Evolutionary conservation across 1,140 invertebrate species (phyloP).

Genomic region (Aradophagus sp.): DNA sequence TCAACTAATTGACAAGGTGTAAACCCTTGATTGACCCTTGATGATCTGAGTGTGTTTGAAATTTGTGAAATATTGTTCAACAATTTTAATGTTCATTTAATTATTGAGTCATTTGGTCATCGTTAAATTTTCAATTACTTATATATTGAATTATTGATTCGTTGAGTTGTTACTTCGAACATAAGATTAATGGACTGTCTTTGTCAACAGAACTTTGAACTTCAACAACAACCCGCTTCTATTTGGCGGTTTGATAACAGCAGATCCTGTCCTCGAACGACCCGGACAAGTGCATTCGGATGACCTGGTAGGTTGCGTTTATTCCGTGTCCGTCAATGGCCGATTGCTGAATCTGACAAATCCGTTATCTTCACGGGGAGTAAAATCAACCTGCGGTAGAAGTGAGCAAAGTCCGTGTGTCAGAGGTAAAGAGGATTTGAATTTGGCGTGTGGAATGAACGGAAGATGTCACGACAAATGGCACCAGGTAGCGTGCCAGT

Average conservation of each 20-base stretch:
- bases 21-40: no score
- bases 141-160: no score
- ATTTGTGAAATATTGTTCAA: no score
- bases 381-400: constrained; percentile 85
- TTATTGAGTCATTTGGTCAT: no score
- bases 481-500: constrained; percentile 83
- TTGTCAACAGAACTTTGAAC: constrained; percentile 85
- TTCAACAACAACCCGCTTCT: constrained; percentile 91
- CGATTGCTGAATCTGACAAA: constrained; percentile 85
- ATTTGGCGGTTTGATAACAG: constrained; percentile 88
- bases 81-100: no score
- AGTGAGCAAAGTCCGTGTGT: constrained; percentile 78
- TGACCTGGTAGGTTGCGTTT: constrained; percentile 94
- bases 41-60: no score
- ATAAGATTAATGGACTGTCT: constrained; percentile 8
- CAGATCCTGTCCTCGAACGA: constrained; percentile 88
- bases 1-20: no score
- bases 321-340: constrained; percentile 91
- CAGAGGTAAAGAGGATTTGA: constrained; percentile 66
- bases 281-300: constrained; percentile 92
- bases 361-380: constrained; percentile 81
- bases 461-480: constrained; percentile 89
- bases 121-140: no score
- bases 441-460: constrained; percentile 78
- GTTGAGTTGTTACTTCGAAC: no score